Percentiles rank a stretch among this genome's conserved stretches.
Evolutionary conservation across 2,113 vertebrate genomes (phyloP).

Genomic region (Gadus macrocephalus): DNA sequence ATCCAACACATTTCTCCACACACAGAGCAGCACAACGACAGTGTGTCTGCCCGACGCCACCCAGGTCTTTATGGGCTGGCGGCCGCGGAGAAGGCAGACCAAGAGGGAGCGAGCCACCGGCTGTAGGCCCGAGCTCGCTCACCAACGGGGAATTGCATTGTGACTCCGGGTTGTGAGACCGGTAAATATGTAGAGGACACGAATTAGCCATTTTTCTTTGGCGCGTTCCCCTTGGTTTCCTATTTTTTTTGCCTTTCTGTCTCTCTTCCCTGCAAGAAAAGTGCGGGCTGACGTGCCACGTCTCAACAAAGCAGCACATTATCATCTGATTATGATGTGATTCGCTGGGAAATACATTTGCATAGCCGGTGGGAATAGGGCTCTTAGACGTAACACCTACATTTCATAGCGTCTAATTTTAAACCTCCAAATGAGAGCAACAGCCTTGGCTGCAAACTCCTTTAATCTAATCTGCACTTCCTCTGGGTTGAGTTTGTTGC

Average conservation of each 20-base stretch:
- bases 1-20: conserved; percentile 61
- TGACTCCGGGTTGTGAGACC: conserved; percentile 44
- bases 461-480: conserved; percentile 61
- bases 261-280: conserved; percentile 29
- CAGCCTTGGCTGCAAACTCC: conserved; percentile 60
- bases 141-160: conserved; percentile 38
- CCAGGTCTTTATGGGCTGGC: conserved; percentile 44
- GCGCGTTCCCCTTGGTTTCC: no score
- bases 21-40: conserved; percentile 23
- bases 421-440: conserved; percentile 59
- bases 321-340: conserved; percentile 52
- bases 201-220: conserved; percentile 20
- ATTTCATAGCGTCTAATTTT: conserved; percentile 58
- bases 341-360: conserved; percentile 46
- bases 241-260: no score
- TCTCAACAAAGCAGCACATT: conserved; percentile 49
- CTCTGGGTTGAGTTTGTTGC: conserved; percentile 56
- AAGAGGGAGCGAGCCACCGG: conserved; percentile 36
- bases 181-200: conserved; percentile 28
- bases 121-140: conserved; percentile 28
- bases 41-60: conserved; percentile 39
- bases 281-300: not conserved
- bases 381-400: conserved; percentile 52
- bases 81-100: conserved; percentile 21
- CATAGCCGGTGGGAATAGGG: conserved; percentile 54